Conservation (phyloP, 2,888 invertebrate species). For the Tinea semifulvella region DNA sequence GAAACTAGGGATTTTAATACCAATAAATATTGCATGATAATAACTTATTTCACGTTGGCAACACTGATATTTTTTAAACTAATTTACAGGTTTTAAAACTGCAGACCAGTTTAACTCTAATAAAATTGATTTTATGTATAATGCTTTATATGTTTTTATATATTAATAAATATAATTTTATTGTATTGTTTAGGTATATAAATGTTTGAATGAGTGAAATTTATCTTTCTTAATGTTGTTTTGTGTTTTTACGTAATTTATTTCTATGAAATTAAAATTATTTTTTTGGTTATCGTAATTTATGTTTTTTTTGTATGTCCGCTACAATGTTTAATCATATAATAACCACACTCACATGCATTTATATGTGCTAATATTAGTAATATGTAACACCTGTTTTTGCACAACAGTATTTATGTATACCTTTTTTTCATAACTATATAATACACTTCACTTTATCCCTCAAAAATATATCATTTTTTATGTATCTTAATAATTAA, state of each 20-base stretch:
- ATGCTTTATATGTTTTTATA: too few species aligned
- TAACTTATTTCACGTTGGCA: not conserved
- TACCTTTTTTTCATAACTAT: not conserved
- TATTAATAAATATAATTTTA: too few species aligned
- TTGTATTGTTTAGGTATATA: too few species aligned
- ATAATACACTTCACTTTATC: not conserved
- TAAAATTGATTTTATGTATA: too few species aligned
- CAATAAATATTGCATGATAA: too few species aligned
- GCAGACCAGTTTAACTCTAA: too few species aligned
- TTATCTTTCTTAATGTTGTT: slow-evolving; percentile 17
- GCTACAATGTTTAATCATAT: slow-evolving; percentile 45
- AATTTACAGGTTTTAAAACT: slow-evolving; percentile 3
- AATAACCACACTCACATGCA: slow-evolving; percentile 65
- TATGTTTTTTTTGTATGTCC: slow-evolving; percentile 30
- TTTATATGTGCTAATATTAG: slow-evolving; percentile 35
- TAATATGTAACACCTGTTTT: slow-evolving; percentile 19
- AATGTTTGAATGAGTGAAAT: too few species aligned
- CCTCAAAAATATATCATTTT: slow-evolving; percentile 8
- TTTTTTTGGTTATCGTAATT: not conserved
- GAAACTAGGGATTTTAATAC: too few species aligned
- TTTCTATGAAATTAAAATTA: not conserved
- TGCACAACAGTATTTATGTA: slow-evolving; percentile 22
- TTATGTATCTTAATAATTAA: slow-evolving; percentile 15
- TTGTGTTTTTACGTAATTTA: not conserved
- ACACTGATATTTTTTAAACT: not conserved